Evolutionary conservation across 1,140 invertebrate genomes (phyloP), one percentile per base, ranked within the genome.

Genomic region (Physella acuta): DNA sequence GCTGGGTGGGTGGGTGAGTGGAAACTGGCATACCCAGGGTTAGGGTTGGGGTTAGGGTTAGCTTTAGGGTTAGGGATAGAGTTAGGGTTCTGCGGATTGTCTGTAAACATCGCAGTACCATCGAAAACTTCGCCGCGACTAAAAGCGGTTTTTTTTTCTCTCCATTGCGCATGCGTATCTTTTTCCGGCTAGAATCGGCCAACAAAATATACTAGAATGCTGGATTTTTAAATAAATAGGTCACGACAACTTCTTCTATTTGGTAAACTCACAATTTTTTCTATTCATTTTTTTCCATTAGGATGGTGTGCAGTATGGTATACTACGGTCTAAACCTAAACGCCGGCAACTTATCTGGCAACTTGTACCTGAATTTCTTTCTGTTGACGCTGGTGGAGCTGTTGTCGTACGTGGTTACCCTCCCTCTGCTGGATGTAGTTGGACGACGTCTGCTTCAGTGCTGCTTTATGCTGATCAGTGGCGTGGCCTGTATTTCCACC

Each of bases 311-410:
- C 20, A 76, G 74, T 53, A 76, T 75, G 70, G 76, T 77, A 31
- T 81, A 79, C 64, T 79, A 76, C 53, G 78, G 79, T 5, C 82
- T 92, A 90, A 91, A 87, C 74, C 80, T 82, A 75, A 77, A 78
- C 64, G 75, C 77, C 3, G 79, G 76, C 0, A 73, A 76, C 59
- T 71, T 83, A 0, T 75, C 75, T 16, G 75, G 82, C 24, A 73
- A 76, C 70, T 67, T 84, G 68, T 85, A 85, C 73, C 39, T 80
- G 31, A 83, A 82, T 68, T 79, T 79, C 39, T 62, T 77, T 1
- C 70, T 81, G 31, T 73, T 74, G 24, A 92, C 91, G 1, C 81
- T 89, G 14, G 92, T 93, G 0, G 93, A 94, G 84, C 87, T 93
- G 71, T 91, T 91, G 0, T 91, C 90, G 3, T 77, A 80, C 68